Evolutionary conservation across 2,888 invertebrate species (phyloP), one percentile per base, ranked within the genome.

Genomic region (Pilophorus perplexus): DNA sequence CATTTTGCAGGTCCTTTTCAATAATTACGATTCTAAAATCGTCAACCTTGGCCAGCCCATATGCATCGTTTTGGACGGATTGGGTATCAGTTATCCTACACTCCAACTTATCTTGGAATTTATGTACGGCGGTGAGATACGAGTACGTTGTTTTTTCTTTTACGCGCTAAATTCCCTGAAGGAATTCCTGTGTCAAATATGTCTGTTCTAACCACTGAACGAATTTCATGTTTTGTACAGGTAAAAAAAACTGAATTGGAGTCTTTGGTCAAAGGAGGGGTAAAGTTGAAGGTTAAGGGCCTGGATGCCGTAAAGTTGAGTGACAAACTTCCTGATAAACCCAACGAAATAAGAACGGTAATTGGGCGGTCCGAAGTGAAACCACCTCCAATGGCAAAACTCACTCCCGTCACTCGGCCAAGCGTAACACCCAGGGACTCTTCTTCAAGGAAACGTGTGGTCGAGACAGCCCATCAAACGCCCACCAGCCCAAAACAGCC

Each of bases 61-160:
- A n/a, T n/a, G n/a, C 8, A 18, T 55, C 5, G 20, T 38, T 38
- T 5, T 55, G 10, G 55, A 55, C 2, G 42, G 16, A 10, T 33
- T 6, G 33, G 28, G 52, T 16, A 22, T 55, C 12, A 16, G 37
- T n/a, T 55, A 55, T 38, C 38, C 55, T 12, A 55, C 27, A n/a
- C 18, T 55, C n/a, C 37, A 38, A 14, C n/a, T 38, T 12, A 38
- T 55, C 5, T 23, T 55, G 37, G 55, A 55, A 22, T 55, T 55
- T 23, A 55, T 55, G 55, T 55, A 55, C 38, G 22, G 38, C 12
- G 55, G 55, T 20, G 55, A 55, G 27, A 38, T 55, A 22, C 18
- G 38, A 12, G 55, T 55, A 22, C 20, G 38, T 20, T 28, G 22
- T 18, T 16, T 5, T 6, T 18, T n/a, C 20, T 3, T 20, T 3